Evolutionary conservation across 2,888 invertebrate species (phyloP).

Genomic region (Perizoma affinitatum): DNA sequence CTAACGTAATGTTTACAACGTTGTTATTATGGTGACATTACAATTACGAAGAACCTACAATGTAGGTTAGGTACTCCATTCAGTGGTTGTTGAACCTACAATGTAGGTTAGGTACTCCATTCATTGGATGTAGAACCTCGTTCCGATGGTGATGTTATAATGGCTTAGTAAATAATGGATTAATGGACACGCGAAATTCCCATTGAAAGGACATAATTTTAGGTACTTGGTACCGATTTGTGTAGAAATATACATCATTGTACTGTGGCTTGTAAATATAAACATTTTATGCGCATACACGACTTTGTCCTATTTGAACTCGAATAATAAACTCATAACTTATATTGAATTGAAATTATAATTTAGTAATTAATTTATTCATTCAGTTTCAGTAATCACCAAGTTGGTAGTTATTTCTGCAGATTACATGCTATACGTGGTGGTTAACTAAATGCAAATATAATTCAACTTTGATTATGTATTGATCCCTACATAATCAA

Average conservation of each 20-base stretch:
- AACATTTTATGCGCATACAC: neutral
- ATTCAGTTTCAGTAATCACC: too few relatives aligned
- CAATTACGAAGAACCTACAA: too few relatives aligned
- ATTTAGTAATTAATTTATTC: too few relatives aligned
- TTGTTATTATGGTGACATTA: too few relatives aligned
- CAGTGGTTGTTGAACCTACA: slow-evolving; percentile 4
- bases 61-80: too few relatives aligned
- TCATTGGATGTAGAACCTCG: slow-evolving; percentile 9
- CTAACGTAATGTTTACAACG: too few relatives aligned
- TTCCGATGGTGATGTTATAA: slow-evolving; percentile 6
- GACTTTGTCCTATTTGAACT: neutral
- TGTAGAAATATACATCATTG: neutral
- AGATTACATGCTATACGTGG: too few relatives aligned
- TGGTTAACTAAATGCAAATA: too few relatives aligned
- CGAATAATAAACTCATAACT: neutral
- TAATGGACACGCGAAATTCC: slow-evolving; percentile 16
- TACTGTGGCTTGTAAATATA: neutral
- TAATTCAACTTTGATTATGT: too few relatives aligned
- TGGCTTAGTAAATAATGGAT: slow-evolving; percentile 7
- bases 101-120: too few relatives aligned
- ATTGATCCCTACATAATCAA: too few relatives aligned
- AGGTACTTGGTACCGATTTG: neutral
- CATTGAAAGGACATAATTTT: slow-evolving; percentile 5
- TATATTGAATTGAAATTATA: neutral
- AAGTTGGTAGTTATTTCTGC: too few relatives aligned